Evolutionary conservation across 1,140 invertebrate species (phyloP), one percentile per base, ranked within the genome.

Genomic region (Hypsibius dujardini): DNA sequence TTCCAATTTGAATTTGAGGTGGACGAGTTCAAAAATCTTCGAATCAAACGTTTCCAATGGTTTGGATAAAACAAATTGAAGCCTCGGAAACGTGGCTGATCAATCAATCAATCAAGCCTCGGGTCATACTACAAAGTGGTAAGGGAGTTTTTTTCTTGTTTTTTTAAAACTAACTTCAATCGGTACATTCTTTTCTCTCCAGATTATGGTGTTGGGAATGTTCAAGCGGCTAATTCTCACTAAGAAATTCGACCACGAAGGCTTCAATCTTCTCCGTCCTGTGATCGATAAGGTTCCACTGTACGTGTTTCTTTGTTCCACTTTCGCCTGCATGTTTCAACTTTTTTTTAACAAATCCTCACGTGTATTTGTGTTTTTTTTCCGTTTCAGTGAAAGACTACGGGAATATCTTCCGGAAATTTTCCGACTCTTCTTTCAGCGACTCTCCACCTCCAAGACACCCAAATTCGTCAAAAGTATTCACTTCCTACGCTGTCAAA

Each of bases 201-300:
- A 67, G 62, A 3, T 7, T 7, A 67, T 7, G 12, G 62, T 45
- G 12, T 15, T 67, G 62, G 62, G 62, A 12, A 15, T 67, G 62
- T 12, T 42, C 42, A 12, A 67, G 62, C 12, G 12, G 3, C 42
- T 67, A 42, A 45, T 67, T 42, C 7, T 3, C 42, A 15, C 12
- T 3, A 67, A 67, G 62, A 67, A 67, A 42, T 67, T 15, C 62
- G 62, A 67, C 62, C 62, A 67, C 42, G 62, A 67, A 67, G 62
- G 62, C 12, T 67, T 67, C 62, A 67, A 67, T 45, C 62, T 67
- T 12, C 42, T 67, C 12, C 62, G 62, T 15, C 62, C 62, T 15
- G 42, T 42, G 7, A 67, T 67, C 12, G 62, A 67, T 42, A 67
- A 67, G 42, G 45, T 45, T 7, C 62, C 62, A 3, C 12, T 42